Conservation (phyloP, 2,797 vertebrate species). For the Huso huso region DNA sequence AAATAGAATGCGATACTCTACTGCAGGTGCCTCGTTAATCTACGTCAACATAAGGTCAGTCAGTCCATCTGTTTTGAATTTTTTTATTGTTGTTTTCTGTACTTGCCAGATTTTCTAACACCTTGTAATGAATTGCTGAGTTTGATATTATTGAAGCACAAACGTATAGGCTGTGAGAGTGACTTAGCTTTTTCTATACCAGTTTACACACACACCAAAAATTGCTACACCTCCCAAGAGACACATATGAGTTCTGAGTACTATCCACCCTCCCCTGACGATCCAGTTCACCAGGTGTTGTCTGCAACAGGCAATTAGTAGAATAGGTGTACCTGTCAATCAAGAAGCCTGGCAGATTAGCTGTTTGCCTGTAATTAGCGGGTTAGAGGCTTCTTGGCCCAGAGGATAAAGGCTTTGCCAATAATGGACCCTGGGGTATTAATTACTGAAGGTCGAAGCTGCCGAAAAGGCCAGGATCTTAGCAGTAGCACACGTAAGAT, state of each 20-base stretch:
- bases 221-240: constrained; percentile 52
- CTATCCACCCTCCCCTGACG: constrained; percentile 52
- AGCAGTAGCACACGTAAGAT: constrained; percentile 68
- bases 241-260: constrained; percentile 53
- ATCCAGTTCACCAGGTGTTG: constrained; percentile 69
- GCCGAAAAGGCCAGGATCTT: constrained; percentile 73
- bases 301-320: constrained; percentile 77
- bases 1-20: too few species aligned
- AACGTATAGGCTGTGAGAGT: too few species aligned
- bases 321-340: constrained; percentile 75
- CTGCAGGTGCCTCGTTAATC: too few species aligned
- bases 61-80: too few species aligned
- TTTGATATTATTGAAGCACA: too few species aligned
- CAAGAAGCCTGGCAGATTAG: constrained; percentile 64
- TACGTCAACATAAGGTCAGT: too few species aligned
- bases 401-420: constrained; percentile 75
- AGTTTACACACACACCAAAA: not conserved
- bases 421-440: constrained; percentile 74
- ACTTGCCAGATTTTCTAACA: too few species aligned
- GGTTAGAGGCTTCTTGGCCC: constrained; percentile 68
- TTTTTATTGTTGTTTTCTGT: too few species aligned
- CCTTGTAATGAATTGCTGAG: too few species aligned
- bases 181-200: too few species aligned
- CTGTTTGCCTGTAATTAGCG: constrained; percentile 72
- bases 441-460: constrained; percentile 79